Evolutionary conservation across 37 sponge, comb jelly and placozoan genomes (phyloP), one percentile per base, ranked within the genome.

Genomic region (Chondrilla cf. caribensis): DNA sequence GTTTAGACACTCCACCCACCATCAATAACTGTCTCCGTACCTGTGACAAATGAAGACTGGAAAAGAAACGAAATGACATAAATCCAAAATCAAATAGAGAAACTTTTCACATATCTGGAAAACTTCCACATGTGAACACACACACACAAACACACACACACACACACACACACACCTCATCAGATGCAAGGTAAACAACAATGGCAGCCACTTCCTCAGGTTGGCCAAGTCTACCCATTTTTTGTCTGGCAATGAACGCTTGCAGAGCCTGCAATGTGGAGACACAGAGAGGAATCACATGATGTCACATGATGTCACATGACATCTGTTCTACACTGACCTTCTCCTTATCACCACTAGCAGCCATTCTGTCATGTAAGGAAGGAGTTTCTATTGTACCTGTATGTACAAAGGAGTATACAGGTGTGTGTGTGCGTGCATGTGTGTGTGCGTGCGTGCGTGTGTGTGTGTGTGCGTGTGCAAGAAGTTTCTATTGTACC

Each of bases 1-100:
- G 29, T n/a, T 85, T 51, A 92, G 9, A 87, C 24, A 24, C 86
- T 94, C 94, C 94, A 94, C n/a, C 94, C 94, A 35, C 94, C 94
- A 87, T 94, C 94, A 77, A 94, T 88, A 18, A 85, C 66, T 18
- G 87, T 36, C 57, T 54, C 70, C 2, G 85, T 41, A 3, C 94
- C 91, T 84, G 94, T 94, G 58, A 94, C 81, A 85, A 90, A 94
- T 14, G 86, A 77, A 62, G 86, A 82, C 91, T 93, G 85, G 31
- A 82, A 11, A 71, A 28, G 55, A 14, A 60, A 18, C 2, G 31
- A 62, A 36, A 54, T 21, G 1, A 6, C 38, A 9, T 29, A 37
- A 79, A 19, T 66, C 7, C 11, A 36, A 36, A 9, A 72, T 40
- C 14, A 36, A 6, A 21, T 5, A 68, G 14, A 38, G 41, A 22